phyloP scores from a whole-genome alignment of 2,888 invertebrate species.

The Caenorhabditis sp. region DNA sequence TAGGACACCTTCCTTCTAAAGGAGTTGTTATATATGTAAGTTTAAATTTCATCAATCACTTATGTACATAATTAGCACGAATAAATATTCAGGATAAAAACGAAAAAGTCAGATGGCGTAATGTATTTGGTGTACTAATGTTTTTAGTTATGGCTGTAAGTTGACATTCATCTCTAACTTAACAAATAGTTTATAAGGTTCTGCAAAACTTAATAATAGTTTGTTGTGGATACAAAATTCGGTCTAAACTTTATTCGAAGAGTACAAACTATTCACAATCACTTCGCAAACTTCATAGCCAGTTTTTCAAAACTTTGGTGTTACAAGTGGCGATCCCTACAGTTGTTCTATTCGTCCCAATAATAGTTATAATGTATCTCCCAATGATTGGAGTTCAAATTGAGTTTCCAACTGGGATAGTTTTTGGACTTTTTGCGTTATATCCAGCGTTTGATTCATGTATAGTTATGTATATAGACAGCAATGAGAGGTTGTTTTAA shows the following conservation, averaged over 20 bases:
- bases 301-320: constrained; percentile 18
- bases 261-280: not conserved
- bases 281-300: constrained; percentile 6
- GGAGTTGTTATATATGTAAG: not conserved
- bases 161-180: constrained; percentile 5
- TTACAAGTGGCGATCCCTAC: constrained; percentile 20
- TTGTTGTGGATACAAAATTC: constrained; percentile 8
- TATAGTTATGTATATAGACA: constrained; percentile 21
- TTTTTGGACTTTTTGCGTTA: constrained; percentile 9
- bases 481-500: constrained; percentile 17
- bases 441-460: constrained; percentile 24
- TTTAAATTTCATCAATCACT: not conserved
- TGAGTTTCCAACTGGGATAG: constrained; percentile 15
- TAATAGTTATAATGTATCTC: constrained; percentile 10
- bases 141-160: no score
- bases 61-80: not conserved
- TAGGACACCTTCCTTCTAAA: constrained; percentile 2
- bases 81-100: not conserved
- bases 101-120: constrained; percentile 5
- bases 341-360: constrained; percentile 14
- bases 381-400: constrained; percentile 4
- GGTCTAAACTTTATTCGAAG: constrained; percentile 3
- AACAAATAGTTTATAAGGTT: constrained; percentile 1
- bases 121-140: not conserved
- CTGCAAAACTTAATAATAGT: constrained; percentile 14